Evolutionary conservation across 2,888 invertebrate genomes (phyloP).

Genomic region (Bedellia somnulentella): DNA sequence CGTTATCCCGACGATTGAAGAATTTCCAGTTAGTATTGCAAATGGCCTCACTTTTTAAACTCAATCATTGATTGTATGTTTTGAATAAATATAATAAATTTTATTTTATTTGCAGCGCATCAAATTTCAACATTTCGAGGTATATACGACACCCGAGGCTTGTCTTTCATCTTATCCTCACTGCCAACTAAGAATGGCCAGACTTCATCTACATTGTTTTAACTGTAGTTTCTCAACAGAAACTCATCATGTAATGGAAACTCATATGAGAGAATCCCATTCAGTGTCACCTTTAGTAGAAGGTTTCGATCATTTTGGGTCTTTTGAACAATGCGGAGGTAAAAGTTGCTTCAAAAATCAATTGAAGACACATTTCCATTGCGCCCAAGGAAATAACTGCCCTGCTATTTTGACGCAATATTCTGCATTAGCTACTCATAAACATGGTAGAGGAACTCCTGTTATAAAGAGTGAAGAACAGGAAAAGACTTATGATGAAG

Average conservation of each 20-base stretch:
- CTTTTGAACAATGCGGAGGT: conserved; percentile 49
- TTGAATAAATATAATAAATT: too few relatives aligned
- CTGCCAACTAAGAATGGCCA: conserved; percentile 68
- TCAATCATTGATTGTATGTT: too few relatives aligned
- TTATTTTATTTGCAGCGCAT: conserved; percentile 35
- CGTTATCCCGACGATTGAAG: conserved; percentile 41
- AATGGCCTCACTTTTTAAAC: conserved; percentile 1
- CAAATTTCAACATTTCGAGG: conserved; percentile 65
- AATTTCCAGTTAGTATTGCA: conserved; percentile 45
- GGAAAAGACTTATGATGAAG: conserved; percentile 44
- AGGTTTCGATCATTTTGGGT: conserved; percentile 80
- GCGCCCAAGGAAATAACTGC: conserved; percentile 49
- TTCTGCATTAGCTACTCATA: conserved; percentile 50
- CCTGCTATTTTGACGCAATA: conserved; percentile 53
- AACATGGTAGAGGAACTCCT: conserved; percentile 48
- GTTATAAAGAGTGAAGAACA: conserved; percentile 42
- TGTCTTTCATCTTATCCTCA: conserved; percentile 70
- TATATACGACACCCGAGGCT: conserved; percentile 59
- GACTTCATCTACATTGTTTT: conserved; percentile 84
- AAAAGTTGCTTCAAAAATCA: conserved; percentile 54
- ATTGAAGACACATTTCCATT: conserved; percentile 47
- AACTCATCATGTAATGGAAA: conserved; percentile 73
- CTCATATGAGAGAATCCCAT: conserved; percentile 86
- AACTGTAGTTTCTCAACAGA: conserved; percentile 86
- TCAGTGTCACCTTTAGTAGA: conserved; percentile 79